phyloP scores from a whole-genome alignment of 2,113 vertebrate genomes.

The Colius striatus region DNA sequence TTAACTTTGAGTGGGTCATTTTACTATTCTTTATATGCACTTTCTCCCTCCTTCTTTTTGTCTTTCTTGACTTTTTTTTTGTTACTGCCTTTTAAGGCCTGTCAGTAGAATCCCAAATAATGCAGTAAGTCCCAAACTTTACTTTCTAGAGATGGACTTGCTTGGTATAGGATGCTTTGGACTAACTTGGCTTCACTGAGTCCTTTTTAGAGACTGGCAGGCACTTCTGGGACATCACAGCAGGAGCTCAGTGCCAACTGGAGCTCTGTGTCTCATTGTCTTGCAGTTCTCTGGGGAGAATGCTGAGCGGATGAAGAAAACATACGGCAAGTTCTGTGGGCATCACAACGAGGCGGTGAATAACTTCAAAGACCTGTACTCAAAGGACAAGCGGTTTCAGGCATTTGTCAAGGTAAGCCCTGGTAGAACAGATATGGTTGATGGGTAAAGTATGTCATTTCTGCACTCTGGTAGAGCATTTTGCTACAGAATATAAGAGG shows the following conservation, averaged over 20 bases:
- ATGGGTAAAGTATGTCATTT: not conserved
- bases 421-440: fast-evolving
- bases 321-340: conserved; percentile 93
- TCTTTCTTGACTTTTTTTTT: not conserved
- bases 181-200: not conserved
- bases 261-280: not conserved
- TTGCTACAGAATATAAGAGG: not conserved
- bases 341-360: conserved; percentile 94
- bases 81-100: not conserved
- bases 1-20: not conserved
- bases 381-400: conserved; percentile 95
- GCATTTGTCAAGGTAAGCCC: conserved; percentile 90
- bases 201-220: not conserved
- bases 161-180: not conserved
- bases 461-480: not conserved
- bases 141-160: not conserved
- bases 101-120: not conserved
- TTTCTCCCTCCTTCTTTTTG: not conserved
- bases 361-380: conserved; percentile 91
- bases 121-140: not conserved
- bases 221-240: not conserved
- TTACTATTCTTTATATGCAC: not conserved
- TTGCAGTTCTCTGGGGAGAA: conserved; percentile 90
- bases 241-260: not conserved
- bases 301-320: conserved; percentile 89